phyloP scores from a whole-genome alignment of 2,888 invertebrate genomes.

The Neocrepidodera transversa region DNA sequence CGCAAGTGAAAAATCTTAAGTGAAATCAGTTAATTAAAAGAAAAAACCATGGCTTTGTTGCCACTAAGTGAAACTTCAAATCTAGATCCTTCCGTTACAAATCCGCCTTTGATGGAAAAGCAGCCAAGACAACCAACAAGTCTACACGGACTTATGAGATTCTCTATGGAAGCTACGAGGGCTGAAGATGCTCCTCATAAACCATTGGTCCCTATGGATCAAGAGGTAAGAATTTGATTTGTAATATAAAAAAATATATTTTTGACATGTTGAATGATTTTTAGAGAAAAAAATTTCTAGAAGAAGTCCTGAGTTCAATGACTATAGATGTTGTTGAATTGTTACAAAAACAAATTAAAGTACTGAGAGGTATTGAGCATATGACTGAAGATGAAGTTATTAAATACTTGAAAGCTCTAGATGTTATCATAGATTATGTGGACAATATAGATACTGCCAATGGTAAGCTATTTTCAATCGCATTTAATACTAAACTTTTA shows the following conservation, averaged over 20 bases:
- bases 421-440: conserved; percentile 71
- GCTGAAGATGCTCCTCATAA: conserved; percentile 65
- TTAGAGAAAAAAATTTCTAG: conserved; percentile 75
- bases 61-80: conserved; percentile 12
- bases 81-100: background rate
- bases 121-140: conserved; percentile 56
- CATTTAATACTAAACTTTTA: too few relatives aligned
- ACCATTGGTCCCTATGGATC: conserved; percentile 66
- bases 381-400: conserved; percentile 63
- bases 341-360: conserved; percentile 68
- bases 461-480: conserved; percentile 63
- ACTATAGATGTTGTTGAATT: conserved; percentile 74
- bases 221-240: conserved; percentile 71
- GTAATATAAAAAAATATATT: background rate
- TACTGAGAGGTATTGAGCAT: conserved; percentile 64
- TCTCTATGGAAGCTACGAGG: conserved; percentile 73
- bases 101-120: background rate
- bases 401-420: conserved; percentile 70
- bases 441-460: conserved; percentile 82
- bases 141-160: conserved; percentile 68
- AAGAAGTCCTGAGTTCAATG: conserved; percentile 73
- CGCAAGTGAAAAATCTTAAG: too few relatives aligned
- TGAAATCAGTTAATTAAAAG: too few relatives aligned
- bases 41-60: conserved; percentile 16
- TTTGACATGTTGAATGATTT: background rate